Conservation (phyloP, 2,888 invertebrate genomes). For the Nipponacmea schrenckii region DNA sequence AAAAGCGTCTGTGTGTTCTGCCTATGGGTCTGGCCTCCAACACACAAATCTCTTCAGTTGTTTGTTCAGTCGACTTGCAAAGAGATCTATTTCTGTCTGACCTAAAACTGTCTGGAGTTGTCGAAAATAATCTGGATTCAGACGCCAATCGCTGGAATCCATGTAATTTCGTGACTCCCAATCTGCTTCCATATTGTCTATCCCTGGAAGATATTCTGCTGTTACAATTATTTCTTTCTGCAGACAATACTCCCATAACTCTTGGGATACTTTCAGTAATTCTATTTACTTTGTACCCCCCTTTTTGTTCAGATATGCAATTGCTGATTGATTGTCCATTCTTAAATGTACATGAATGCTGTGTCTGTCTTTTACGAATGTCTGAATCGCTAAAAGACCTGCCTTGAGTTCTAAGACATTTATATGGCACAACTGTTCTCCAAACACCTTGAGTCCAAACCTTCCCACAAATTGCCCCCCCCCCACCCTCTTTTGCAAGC, state of each 20-base stretch:
- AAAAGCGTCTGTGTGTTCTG: slow-evolving; percentile 16
- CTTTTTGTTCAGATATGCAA: slow-evolving; percentile 23
- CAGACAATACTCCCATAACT: slow-evolving; percentile 9
- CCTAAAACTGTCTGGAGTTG: background rate
- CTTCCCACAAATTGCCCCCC: slow-evolving; percentile 22
- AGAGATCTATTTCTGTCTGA: background rate
- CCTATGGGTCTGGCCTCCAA: slow-evolving; percentile 16
- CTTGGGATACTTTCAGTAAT: background rate
- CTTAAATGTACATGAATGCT: slow-evolving; percentile 14
- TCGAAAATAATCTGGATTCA: background rate
- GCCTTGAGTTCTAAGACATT: slow-evolving; percentile 22
- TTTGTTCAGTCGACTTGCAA: background rate
- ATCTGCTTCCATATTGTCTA: background rate
- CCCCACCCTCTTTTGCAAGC: slow-evolving; percentile 17
- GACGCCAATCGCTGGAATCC: background rate
- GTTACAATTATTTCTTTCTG: background rate
- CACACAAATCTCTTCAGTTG: background rate
- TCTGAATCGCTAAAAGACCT: slow-evolving; percentile 13
- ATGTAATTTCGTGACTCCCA: background rate
- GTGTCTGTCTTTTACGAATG: slow-evolving; percentile 16
- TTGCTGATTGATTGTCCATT: slow-evolving; percentile 19
- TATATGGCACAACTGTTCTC: slow-evolving; percentile 15
- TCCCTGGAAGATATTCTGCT: background rate
- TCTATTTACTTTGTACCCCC: slow-evolving; percentile 8
- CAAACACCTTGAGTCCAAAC: slow-evolving; percentile 15